Base-by-base conservation (phyloP, 2,797 vertebrate species). In the Nyctalus aviator region DNA sequence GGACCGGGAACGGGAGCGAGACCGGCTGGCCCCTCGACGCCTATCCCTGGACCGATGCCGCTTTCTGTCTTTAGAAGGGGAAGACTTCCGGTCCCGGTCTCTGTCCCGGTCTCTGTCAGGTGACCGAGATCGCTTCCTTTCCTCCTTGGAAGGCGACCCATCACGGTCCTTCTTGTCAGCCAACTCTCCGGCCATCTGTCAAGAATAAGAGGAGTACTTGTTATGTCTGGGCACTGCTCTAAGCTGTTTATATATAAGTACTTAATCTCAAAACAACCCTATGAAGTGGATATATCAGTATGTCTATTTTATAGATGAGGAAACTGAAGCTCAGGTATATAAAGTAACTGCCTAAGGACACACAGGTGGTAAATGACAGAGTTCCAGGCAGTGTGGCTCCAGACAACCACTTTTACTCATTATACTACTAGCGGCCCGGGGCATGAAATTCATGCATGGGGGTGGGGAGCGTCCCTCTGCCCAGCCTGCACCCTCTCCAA, bases 131-230 rank as follows among this genome's bases (percentile, higher is more conserved):
- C 98, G 99, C 97, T 94, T 99, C 98, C 97, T 99, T 98, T 97
- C 99, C 97, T 98, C 98, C 90, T 98, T 99, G 1, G 98, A 97
- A 6, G 99, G 97, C 53, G 99, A 99, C 0, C 75, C 94, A 25
- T 98, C 98, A 84, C 98, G 97, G 15, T 99, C 99, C 95, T 99
- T 99, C 97, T 99, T 99, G 82, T 99, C 99, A 10, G 98, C 75
- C 41, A 99, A 96, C 93, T 99, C 99, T 25, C 99, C 99, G 59
- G 99, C 99, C 99, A 99, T 99, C 99, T 99, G 95, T 5, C 27
- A 30, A 8, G 59, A 15, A 15, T 79, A 57, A 86, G 44, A 82
- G 12, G 4, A 91, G 27, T 73, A 23, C 21, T 93, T 94, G 44
- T 21, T n/a, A 68, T 9, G 18, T 53, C 32, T 48, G n/a, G 21